Percentiles rank a stretch among this genome's conserved stretches.
phyloP scores from a whole-genome alignment of 1,140 invertebrate genomes.

The Eueides isabella region DNA sequence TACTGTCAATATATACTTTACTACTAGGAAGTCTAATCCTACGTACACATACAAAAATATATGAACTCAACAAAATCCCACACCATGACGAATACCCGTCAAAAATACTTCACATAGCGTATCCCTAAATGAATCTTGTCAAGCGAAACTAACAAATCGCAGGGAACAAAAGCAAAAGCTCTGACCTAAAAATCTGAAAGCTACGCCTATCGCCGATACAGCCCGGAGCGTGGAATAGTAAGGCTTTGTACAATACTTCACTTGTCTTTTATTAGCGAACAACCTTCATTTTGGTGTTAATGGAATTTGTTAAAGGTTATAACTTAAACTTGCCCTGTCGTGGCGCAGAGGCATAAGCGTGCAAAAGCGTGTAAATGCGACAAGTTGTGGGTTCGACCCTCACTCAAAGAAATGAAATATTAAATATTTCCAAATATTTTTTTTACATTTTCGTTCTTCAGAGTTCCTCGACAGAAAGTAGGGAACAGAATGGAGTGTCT shows the following conservation, averaged over 20 bases:
- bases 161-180: conserved; percentile 54
- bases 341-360: no score
- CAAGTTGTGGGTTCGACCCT: no score
- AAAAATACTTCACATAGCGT: conserved; percentile 7
- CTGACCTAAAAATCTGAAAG: conserved; percentile 54
- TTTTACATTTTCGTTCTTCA: no score
- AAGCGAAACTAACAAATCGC: conserved; percentile 51
- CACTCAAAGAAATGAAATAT: not conserved
- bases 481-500: no score
- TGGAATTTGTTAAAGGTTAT: not conserved
- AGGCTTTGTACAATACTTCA: conserved; percentile 18
- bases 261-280: conserved; percentile 4
- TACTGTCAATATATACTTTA: not conserved
- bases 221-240: conserved; percentile 41
- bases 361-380: no score
- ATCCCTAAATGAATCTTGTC: conserved; percentile 50
- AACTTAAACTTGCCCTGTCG: no score
- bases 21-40: not conserved
- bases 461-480: no score
- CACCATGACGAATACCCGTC: not conserved
- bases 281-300: not conserved
- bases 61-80: not conserved
- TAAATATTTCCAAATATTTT: no score
- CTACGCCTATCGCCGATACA: conserved; percentile 45
- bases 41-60: not conserved